Percentiles rank a stretch among this genome's conserved stretches.
Evolutionary conservation across 2,888 invertebrate genomes (phyloP).

Genomic region (Branchellion lobata): DNA sequence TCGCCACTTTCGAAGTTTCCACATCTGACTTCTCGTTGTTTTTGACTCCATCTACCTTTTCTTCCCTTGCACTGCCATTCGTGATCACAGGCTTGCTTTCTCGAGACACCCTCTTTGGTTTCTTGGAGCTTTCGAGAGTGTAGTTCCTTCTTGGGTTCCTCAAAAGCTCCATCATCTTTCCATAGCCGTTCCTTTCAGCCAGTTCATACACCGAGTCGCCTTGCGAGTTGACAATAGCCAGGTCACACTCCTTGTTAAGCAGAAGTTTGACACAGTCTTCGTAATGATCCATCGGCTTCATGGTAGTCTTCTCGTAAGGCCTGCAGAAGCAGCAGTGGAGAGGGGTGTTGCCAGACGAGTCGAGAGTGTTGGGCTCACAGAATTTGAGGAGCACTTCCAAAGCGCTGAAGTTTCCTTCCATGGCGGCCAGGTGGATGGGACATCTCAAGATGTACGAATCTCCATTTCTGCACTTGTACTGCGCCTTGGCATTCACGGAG

Average conservation of each 20-base stretch:
- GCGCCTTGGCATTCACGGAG: constrained; percentile 35
- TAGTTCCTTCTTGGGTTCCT: constrained; percentile 45
- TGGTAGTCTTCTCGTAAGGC: constrained; percentile 49
- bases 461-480: constrained; percentile 32
- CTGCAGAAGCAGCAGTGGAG: constrained; percentile 51
- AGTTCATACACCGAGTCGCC: constrained; percentile 52
- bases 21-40: neutral
- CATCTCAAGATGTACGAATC: constrained; percentile 17
- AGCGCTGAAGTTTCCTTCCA: constrained; percentile 50
- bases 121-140: constrained; percentile 47
- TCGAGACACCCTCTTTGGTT: constrained; percentile 33
- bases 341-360: constrained; percentile 51
- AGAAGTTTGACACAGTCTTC: constrained; percentile 49
- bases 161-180: constrained; percentile 50
- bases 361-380: constrained; percentile 49
- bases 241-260: constrained; percentile 49
- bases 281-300: constrained; percentile 52
- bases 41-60: neutral
- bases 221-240: constrained; percentile 47
- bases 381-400: constrained; percentile 48
- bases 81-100: neutral
- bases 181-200: constrained; percentile 52
- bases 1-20: neutral
- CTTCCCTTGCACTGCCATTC: neutral
- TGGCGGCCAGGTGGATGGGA: constrained; percentile 51